Evolutionary conservation across 2,113 vertebrate genomes (phyloP), one percentile per base, ranked within the genome.

Genomic region (Otolemur garnettii): DNA sequence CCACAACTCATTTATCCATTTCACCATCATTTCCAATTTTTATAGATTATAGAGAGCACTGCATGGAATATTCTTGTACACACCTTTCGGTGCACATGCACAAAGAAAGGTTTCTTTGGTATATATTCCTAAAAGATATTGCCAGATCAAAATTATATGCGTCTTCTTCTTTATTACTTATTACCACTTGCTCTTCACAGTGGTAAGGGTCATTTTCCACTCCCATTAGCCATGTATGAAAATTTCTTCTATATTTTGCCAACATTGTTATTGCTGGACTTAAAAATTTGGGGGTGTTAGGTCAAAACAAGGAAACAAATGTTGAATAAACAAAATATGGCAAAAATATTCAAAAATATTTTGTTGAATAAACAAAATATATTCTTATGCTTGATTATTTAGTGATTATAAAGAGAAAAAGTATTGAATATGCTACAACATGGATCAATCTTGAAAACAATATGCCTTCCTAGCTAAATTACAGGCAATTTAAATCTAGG

Each of bases 391-490:
- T 53, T 17, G 9, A 78, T 11, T 53, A 78, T 30, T 78, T 26
- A 53, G 45, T 53, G 18, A 5, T 78, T 78, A 78, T 33, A 77
- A 77, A 53, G 28, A 28, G 9, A 77, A 30, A 53, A 53, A 19
- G 9, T 78, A 53, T 45, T 33, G 28, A 53, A 78, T 6, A 53
- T 53, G 28, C 45, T 33, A 33, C 45, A 78, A 78, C 17, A 53
- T 78, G 17, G 17, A 78, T 78, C 8, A 53, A 74, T 24, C 38
- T 26, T 26, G 22, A 74, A 78, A 33, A 77, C 1, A 17, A 50
- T 78, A 81, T 93, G 12, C 92, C 30, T 69, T 91, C 12, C 10
- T 24, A 92, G 17, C 15, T 94, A 82, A 78, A 92, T 62, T 92
- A 82, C 93, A 82, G 78, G n/a, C 14, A 53, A 28, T 2, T 86